These are phyloP conservation scores for Chrysaora quinquecirrha DNA, from an alignment of 30 jellyfish, hydroid and myxozoan genomes.

Conservation along the genomic window DNA sequence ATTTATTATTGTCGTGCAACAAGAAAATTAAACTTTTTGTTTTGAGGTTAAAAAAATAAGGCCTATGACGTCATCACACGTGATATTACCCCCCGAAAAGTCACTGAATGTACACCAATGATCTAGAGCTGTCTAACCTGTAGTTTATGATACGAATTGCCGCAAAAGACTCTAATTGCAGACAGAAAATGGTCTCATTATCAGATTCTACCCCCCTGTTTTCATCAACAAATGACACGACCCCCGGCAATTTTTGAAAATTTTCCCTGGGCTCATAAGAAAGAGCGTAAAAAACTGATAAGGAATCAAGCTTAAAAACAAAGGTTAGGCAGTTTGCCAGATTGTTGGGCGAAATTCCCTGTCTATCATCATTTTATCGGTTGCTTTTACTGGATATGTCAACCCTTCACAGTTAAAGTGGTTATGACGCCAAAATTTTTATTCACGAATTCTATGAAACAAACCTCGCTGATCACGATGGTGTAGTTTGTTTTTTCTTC, in stretches of 20 bases:
- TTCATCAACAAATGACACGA: not conserved
- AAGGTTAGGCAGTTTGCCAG: conserved; percentile 18
- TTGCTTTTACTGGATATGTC: too few species aligned
- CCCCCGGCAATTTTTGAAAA: conserved; percentile 11
- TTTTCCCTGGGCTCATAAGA: conserved; percentile 15
- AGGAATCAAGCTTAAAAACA: conserved; percentile 19
- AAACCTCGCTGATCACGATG: too few species aligned
- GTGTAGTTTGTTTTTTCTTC: too few species aligned
- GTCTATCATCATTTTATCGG: too few species aligned
- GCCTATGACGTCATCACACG: conserved; percentile 21
- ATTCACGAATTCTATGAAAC: too few species aligned
- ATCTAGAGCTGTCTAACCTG: conserved; percentile 9
- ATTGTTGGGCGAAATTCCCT: too few species aligned
- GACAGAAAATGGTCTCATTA: conserved; percentile 15
- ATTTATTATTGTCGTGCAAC: conserved; percentile 10
- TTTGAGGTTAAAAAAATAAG: not conserved
- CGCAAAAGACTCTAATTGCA: conserved; percentile 2
- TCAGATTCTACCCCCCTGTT: not conserved
- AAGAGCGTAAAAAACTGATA: conserved; percentile 16
- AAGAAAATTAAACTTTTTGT: conserved; percentile 4
- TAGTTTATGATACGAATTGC: conserved; percentile 13
- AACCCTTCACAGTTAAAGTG: too few species aligned
- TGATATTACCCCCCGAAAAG: conserved; percentile 20
- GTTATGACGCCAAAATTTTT: too few species aligned
- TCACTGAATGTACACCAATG: conserved; percentile 3